Percentiles rank a stretch among this genome's conserved stretches.
Conservation (phyloP, 2,797 vertebrate species). For the Pyrocephalus nanus region DNA sequence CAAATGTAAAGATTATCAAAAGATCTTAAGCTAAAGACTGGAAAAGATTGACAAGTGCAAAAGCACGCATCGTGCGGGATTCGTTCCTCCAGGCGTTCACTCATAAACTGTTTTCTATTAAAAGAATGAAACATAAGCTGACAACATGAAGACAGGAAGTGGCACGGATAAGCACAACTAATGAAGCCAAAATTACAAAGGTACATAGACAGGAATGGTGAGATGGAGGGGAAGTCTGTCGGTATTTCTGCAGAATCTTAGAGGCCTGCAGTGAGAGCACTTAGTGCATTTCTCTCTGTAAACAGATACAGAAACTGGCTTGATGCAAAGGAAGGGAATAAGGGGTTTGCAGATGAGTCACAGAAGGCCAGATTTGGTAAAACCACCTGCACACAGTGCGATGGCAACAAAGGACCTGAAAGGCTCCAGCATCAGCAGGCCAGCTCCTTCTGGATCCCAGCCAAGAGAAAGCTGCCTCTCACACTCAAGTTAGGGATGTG, state of each 20-base stretch:
- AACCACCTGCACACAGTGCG: background rate
- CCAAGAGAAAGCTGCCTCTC: background rate
- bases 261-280: background rate
- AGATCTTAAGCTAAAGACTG: constrained; percentile 36
- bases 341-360: background rate
- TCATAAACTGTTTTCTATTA: constrained; percentile 52
- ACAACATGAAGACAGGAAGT: constrained; percentile 29
- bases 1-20: constrained; percentile 37
- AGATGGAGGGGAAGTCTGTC: background rate
- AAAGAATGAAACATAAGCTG: constrained; percentile 39
- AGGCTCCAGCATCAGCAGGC: background rate
- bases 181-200: background rate
- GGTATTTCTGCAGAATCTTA: background rate
- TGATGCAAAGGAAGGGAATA: background rate
- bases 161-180: constrained; percentile 31
- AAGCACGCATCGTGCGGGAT: constrained; percentile 46
- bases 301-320: background rate
- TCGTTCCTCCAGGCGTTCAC: background rate
- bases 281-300: background rate
- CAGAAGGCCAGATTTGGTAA: background rate
- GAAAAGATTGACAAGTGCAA: constrained; percentile 64
- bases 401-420: background rate
- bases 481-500: background rate
- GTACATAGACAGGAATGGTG: background rate
- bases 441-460: background rate